phyloP scores from a whole-genome alignment of 2,113 vertebrate genomes.

The Mionectes macconnelli region DNA sequence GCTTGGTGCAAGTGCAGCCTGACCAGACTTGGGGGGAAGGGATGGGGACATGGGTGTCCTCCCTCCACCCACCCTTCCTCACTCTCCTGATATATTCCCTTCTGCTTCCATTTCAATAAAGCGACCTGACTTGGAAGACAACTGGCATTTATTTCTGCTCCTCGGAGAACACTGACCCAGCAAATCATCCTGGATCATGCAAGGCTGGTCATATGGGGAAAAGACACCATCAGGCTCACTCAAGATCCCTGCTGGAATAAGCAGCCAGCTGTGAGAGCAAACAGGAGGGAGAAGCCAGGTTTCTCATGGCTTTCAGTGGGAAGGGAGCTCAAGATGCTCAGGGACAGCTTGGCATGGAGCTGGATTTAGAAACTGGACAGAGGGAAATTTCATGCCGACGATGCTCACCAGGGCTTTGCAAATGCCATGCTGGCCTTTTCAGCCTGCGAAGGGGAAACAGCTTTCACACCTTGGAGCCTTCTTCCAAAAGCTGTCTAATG shows the following conservation, averaged over 20 bases:
- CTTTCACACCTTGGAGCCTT: background rate
- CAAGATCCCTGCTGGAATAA: background rate
- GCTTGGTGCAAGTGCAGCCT: background rate
- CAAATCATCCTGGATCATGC: background rate
- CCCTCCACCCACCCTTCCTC: background rate
- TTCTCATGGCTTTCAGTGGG: background rate
- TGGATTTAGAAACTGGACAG: background rate
- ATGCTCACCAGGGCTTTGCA: background rate
- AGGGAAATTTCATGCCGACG: background rate
- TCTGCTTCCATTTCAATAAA: background rate
- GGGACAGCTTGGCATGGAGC: background rate
- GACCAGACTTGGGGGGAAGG: background rate
- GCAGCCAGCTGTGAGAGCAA: background rate
- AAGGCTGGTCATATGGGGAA: background rate
- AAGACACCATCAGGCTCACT: background rate
- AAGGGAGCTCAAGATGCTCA: background rate
- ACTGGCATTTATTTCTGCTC: background rate
- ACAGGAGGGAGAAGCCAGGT: background rate
- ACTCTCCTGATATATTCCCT: background rate
- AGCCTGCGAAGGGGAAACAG: background rate
- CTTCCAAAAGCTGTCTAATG: background rate
- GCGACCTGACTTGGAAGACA: background rate
- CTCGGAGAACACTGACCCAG: accelerated
- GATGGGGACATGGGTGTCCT: background rate
- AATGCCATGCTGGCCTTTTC: constrained; percentile 17